Base-by-base conservation (phyloP, 2,797 vertebrate species). In the Lindbergichthys nudifrons region DNA sequence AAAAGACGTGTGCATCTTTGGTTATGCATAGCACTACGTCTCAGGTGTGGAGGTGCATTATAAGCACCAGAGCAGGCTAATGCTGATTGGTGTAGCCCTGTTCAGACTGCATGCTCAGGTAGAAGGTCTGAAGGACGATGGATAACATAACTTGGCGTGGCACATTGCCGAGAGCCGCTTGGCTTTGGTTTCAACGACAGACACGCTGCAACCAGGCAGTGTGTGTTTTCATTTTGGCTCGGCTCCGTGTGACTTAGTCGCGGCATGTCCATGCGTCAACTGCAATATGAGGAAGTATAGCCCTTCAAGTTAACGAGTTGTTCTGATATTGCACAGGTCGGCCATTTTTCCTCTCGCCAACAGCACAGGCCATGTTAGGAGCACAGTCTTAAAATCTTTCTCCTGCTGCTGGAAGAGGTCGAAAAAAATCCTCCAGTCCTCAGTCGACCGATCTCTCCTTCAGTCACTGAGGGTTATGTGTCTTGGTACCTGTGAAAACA, bases 401-500 rank as follows among this genome's bases (percentile, higher is more conserved):
- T 77, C 77, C 78, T 5, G n/a, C 56, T 47, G 70, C 59, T 65
- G 71, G 56, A 82, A 75, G 75, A 88, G 79, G 87, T 77, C n/a
- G 32, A 12, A 82, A 85, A 57, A 75, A 15, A 61, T 87, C 82
- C 85, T 90, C 90, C 77, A 69, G 75, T 88, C 88, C 82, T 60
- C 32, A 76, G 84, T 91, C 85, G 67, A 68, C 47, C 69, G 3
- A 26, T 82, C 79, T 88, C 88, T 89, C 75, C 84, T 79, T 80
- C 61, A 16, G 47, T 69, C 30, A 14, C 51, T 19, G 18, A 82
- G 43, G 77, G 89, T 90, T 94, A 95, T 83, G 94, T 94, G 87
- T 92, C 93, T 69, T 95, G 92, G 86, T 94, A 96, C 85, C 95
- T 95, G 43, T 30, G 32, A 15, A 74, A 26, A 70, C 3, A 82